Percentiles rank a stretch among this genome's conserved stretches.
Evolutionary conservation across 1,140 invertebrate genomes (phyloP).

Genomic region (Philotrypesis tridentata): DNA sequence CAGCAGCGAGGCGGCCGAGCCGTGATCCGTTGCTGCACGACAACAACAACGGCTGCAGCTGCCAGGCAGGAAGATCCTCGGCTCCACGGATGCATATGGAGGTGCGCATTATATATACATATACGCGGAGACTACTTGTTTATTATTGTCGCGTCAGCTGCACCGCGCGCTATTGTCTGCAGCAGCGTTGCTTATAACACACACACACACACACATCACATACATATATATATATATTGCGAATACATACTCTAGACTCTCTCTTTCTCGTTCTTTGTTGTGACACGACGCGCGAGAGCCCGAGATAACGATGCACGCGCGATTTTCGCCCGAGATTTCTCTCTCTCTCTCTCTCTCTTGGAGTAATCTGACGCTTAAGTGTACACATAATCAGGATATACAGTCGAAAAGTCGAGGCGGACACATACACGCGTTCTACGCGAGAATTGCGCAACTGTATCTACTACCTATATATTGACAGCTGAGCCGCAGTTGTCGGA

Average conservation of each 20-base stretch:
- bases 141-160: constrained; percentile 19
- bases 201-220: not conserved
- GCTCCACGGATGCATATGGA: constrained; percentile 71
- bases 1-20: constrained; percentile 63
- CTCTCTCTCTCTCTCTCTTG: too few species aligned
- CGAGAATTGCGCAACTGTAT: constrained; percentile 6
- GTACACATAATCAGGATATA: too few species aligned
- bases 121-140: constrained; percentile 2
- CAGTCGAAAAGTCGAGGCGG: not conserved
- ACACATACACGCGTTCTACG: not conserved
- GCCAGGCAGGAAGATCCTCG: constrained; percentile 35
- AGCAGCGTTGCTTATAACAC: not conserved
- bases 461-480: not conserved
- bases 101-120: constrained; percentile 58
- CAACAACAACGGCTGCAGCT: not conserved
- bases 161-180: not conserved
- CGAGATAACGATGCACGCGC: not conserved
- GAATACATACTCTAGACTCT: not conserved
- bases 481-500: not conserved
- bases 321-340: not conserved
- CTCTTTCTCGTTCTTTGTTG: constrained; percentile 6
- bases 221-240: not conserved
- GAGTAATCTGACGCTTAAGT: too few species aligned
- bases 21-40: constrained; percentile 61
- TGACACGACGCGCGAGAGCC: not conserved